A percentile compares a stretch with the other conserved stretches of the same genome.
phyloP scores from a whole-genome alignment of 2,797 vertebrate species.

The Eospalax fontanierii region DNA sequence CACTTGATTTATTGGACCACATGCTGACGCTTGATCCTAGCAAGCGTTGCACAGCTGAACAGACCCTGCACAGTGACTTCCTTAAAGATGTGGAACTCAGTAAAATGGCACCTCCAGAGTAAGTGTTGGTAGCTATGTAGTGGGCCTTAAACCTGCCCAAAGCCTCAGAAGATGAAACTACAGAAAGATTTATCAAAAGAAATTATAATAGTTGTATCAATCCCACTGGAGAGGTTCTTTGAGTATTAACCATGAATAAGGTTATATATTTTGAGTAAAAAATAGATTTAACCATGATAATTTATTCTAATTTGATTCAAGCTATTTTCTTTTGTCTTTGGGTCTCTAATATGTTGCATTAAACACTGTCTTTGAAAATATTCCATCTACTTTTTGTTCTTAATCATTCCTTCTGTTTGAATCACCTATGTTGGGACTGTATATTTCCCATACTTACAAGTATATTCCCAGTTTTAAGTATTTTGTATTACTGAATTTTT shows the following conservation, averaged over 20 bases:
- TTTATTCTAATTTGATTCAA: constrained; percentile 58
- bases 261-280: background rate
- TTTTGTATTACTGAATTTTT: constrained; percentile 42
- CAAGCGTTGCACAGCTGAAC: constrained; percentile 97
- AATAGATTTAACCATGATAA: constrained; percentile 2
- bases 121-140: constrained; percentile 86
- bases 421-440: background rate
- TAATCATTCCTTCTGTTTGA: constrained; percentile 19
- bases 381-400: constrained; percentile 50
- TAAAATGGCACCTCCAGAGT: constrained; percentile 99
- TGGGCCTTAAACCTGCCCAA: background rate
- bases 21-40: constrained; percentile 98
- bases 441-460: constrained; percentile 11
- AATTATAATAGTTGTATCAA: background rate
- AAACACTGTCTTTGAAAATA: constrained; percentile 37
- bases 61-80: constrained; percentile 96
- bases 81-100: constrained; percentile 96
- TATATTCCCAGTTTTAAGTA: constrained; percentile 57
- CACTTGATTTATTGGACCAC: constrained; percentile 97
- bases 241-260: constrained; percentile 14
- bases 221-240: constrained; percentile 32
- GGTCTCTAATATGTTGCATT: constrained; percentile 8
- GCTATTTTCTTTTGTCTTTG: constrained; percentile 53
- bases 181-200: constrained; percentile 56
- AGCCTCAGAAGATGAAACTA: constrained; percentile 35